phyloP scores from a whole-genome alignment of 2,797 vertebrate species.

The Diglossa cyanea region DNA sequence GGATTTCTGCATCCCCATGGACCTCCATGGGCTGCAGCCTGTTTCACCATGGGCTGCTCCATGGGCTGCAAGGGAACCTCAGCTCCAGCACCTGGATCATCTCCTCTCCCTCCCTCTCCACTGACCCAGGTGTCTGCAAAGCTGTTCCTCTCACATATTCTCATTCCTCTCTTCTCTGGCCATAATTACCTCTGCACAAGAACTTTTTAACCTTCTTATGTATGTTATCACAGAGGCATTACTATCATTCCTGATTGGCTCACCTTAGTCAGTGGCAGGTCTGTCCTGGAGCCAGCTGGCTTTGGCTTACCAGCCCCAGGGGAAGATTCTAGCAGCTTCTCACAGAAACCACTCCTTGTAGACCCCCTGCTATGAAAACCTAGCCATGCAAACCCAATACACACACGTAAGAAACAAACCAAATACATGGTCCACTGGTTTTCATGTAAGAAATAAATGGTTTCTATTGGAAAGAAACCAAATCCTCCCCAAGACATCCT shows the following conservation, averaged over 20 bases:
- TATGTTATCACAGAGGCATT: neutral
- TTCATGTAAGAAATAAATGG: neutral
- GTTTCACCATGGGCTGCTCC: neutral
- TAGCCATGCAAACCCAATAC: neutral
- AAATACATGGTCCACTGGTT: neutral
- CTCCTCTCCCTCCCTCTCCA: neutral
- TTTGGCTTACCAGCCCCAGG: neutral
- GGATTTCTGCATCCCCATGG: neutral
- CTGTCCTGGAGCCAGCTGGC: neutral
- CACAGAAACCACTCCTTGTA: neutral
- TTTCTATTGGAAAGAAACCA: neutral
- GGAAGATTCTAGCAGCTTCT: neutral
- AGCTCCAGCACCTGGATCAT: neutral
- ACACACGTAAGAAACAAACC: neutral
- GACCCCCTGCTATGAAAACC: neutral
- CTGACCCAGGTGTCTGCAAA: neutral
- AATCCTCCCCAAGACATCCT: neutral
- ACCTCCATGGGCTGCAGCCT: neutral
- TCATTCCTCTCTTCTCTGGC: neutral
- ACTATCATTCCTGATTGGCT: neutral
- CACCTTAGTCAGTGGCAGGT: neutral
- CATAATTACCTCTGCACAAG: neutral
- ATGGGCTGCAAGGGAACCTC: accelerated
- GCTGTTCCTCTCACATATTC: neutral
- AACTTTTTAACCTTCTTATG: neutral